Percentiles rank a stretch among this genome's conserved stretches.
These are phyloP conservation scores for Cyanoramphus novaezelandiae DNA, from an alignment of 2,113 vertebrate genomes.

Conservation along the genomic window DNA sequence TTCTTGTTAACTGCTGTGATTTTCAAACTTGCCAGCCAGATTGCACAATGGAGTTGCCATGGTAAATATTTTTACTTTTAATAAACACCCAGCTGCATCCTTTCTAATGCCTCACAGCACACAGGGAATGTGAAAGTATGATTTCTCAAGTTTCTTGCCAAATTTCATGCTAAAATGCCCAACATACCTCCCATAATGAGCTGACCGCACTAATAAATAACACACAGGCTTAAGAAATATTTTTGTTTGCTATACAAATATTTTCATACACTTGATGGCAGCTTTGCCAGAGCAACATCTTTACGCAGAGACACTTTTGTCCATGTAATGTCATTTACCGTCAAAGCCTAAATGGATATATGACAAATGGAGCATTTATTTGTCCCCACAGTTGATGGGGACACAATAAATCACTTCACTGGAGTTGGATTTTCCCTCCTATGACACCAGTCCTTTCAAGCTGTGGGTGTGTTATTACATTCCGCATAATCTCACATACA, in stretches of 20 bases:
- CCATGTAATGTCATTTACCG: neutral
- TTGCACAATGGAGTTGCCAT: neutral
- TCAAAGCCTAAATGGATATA: neutral
- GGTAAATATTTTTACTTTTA: constrained; percentile 7
- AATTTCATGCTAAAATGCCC: neutral
- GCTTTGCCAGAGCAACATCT: neutral
- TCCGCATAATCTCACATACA: neutral
- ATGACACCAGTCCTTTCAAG: neutral
- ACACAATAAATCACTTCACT: neutral
- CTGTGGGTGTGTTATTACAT: neutral
- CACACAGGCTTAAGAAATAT: neutral
- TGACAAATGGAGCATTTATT: neutral
- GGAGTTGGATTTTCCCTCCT: neutral
- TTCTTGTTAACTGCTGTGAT: neutral
- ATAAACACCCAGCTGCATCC: neutral
- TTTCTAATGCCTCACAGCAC: neutral
- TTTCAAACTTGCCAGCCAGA: neutral
- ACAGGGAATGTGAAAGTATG: neutral
- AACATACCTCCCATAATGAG: neutral
- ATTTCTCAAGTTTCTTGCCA: neutral
- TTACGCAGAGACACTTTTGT: neutral
- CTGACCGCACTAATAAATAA: neutral
- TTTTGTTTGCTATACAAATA: neutral
- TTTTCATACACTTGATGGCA: neutral
- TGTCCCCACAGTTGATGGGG: neutral